phyloP scores from a whole-genome alignment of 2,888 invertebrate species.

The Hemistola chrysoprasaria region DNA sequence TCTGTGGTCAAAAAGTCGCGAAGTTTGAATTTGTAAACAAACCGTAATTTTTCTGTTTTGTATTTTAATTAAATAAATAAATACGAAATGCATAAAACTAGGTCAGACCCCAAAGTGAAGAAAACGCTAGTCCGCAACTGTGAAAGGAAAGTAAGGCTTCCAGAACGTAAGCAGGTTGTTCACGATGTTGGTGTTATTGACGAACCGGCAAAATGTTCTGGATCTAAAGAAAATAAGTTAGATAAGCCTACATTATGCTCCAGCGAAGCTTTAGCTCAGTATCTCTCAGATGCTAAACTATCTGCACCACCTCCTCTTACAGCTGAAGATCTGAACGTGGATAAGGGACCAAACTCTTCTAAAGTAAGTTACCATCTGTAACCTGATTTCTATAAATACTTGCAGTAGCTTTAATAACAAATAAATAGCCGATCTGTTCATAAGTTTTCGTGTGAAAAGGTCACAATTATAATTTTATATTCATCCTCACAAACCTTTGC shows the following conservation, averaged over 20 bases:
- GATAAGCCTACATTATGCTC: slow-evolving; percentile 62
- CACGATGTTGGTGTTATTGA: slow-evolving; percentile 45
- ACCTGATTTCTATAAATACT: too few relatives aligned
- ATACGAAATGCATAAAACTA: slow-evolving; percentile 49
- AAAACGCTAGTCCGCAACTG: slow-evolving; percentile 65
- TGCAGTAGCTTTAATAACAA: too few relatives aligned
- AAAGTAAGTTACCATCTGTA: slow-evolving; percentile 61
- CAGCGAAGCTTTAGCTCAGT: slow-evolving; percentile 61
- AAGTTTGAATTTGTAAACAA: slow-evolving; percentile 7
- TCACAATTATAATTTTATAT: too few relatives aligned
- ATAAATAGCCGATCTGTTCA: too few relatives aligned
- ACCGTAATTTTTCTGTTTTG: slow-evolving; percentile 3
- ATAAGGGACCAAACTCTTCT: slow-evolving; percentile 43
- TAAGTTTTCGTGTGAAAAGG: too few relatives aligned
- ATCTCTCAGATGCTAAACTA: slow-evolving; percentile 54
- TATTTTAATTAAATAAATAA: slow-evolving; percentile 2
- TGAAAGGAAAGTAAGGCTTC: slow-evolving; percentile 48
- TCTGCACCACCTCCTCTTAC: slow-evolving; percentile 36
- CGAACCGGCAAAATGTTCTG: slow-evolving; percentile 24
- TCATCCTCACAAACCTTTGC: too few relatives aligned
- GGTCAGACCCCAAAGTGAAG: slow-evolving; percentile 62
- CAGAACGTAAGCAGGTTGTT: slow-evolving; percentile 37
- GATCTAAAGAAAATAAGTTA: slow-evolving; percentile 46
- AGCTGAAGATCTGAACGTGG: slow-evolving; percentile 45
- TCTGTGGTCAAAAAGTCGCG: too few relatives aligned